Base-by-base conservation (phyloP, 2,888 invertebrate genomes). In the Smittia aterrima region DNA sequence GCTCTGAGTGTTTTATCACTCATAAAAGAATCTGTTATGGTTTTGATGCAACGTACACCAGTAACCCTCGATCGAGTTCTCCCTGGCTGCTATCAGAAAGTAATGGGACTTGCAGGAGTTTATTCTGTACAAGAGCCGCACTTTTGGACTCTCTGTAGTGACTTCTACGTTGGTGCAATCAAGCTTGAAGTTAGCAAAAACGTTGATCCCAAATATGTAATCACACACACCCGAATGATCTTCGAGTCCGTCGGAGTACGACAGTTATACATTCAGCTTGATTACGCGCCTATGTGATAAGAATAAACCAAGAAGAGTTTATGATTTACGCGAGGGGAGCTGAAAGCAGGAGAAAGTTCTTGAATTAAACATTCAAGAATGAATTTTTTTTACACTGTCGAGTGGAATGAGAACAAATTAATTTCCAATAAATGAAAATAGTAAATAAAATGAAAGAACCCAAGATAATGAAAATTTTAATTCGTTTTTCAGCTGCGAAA, bases 81-180 rank as follows among this genome's bases (percentile, higher is more conserved):
- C 77, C 93, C 96, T 0, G 92, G 92, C 79, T 92, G 96, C 80
- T 97, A 92, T 83, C 92, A 95, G 79, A 91, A 93, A 79, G 92
- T 95, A 78, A 92, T 92, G 66, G 92, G 95, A 76, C 83, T 98
- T 74, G 93, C 96, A 9, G 98, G 97, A 2, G 97, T 98, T 18
- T 94, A 95, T 81, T 93, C 95, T 75, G 95, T 98, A 11, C 96
- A 97, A 80, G 97, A 98, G 79, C 96, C 96, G 1, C 98, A 98
- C 81, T 98, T 98, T 84, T 98, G 98, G 98, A 98, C 98, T 13
- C 85, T 98, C 76, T 97, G 97, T 82, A 96, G 95, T 80, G 95
- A 96, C 78, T 89, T 93, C 75, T 96, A 91, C 81, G 91, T 97
- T 1, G 98, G 98, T 77, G 93, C 93, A 77, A 84, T 98, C 73